Conservation (phyloP, 1,140 invertebrate genomes). For the Ectropis grisescens region DNA sequence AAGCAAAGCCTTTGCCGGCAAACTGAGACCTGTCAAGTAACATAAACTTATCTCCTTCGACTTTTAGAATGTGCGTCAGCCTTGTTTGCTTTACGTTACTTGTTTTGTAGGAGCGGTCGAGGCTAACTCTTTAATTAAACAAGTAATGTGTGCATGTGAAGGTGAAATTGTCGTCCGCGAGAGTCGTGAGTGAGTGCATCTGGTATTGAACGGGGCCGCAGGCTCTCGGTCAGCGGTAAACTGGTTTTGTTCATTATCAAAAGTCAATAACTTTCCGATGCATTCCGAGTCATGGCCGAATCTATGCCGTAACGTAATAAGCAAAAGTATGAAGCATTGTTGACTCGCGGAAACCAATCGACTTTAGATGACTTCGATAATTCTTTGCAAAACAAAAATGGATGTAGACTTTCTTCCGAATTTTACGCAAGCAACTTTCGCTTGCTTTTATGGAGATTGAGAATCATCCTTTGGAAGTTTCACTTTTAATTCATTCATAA, state of each 20-base stretch:
- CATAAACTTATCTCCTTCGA: slow-evolving; percentile 21
- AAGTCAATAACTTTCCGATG: slow-evolving; percentile 69
- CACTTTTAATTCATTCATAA: too few relatives aligned
- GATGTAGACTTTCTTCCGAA: slow-evolving; percentile 16
- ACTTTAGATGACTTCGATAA: slow-evolving; percentile 9
- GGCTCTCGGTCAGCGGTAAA: slow-evolving; percentile 60
- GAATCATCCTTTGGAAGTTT: too few relatives aligned
- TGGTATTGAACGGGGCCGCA: slow-evolving; percentile 60
- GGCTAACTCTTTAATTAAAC: too few relatives aligned
- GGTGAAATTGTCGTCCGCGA: too few relatives aligned
- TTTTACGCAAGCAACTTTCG: slow-evolving; percentile 18
- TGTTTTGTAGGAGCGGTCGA: too few relatives aligned
- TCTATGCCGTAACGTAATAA: slow-evolving; percentile 35
- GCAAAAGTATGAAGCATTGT: slow-evolving; percentile 13
- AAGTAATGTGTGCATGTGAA: too few relatives aligned
- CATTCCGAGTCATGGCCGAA: slow-evolving; percentile 61
- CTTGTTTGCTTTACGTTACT: too few relatives aligned
- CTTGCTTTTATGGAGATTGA: slow-evolving; percentile 6
- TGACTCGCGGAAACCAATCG: slow-evolving; percentile 6
- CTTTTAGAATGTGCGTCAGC: too few relatives aligned
- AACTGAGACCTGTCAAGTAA: slow-evolving; percentile 27
- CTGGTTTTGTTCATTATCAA: slow-evolving; percentile 66
- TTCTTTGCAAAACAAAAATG: slow-evolving; percentile 10
- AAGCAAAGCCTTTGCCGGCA: too few relatives aligned
- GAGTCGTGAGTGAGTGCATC: slow-evolving; percentile 3